Conservation (phyloP, 2,888 invertebrate species). For the Caenorhabditis sinica region DNA sequence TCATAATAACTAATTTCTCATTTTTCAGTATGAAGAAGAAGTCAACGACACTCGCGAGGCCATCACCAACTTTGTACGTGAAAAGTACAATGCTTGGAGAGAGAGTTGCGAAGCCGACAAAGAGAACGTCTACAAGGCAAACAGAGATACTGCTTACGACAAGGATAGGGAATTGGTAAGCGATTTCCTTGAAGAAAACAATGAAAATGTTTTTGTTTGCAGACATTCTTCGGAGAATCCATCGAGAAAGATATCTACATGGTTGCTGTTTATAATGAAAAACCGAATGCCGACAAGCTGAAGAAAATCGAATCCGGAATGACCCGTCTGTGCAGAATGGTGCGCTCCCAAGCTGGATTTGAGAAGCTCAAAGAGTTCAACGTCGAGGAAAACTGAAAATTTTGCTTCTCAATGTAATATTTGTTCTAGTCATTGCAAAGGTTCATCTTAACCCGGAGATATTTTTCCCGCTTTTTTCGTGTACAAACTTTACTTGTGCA, state of each 20-base stretch:
- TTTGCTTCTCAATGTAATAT: background rate
- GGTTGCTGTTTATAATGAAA: slow-evolving; percentile 43
- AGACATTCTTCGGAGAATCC: slow-evolving; percentile 51
- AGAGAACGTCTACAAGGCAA: slow-evolving; percentile 10
- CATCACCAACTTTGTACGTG: slow-evolving; percentile 32
- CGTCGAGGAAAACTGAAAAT: background rate
- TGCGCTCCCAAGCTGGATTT: slow-evolving; percentile 40
- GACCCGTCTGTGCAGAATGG: background rate
- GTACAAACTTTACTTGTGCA: slow-evolving; percentile 27
- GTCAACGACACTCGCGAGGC: slow-evolving; percentile 3
- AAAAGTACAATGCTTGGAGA: slow-evolving; percentile 15
- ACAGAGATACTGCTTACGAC: slow-evolving; percentile 23
- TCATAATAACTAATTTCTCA: background rate
- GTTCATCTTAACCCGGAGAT: background rate
- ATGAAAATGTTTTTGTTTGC: background rate
- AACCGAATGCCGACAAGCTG: background rate
- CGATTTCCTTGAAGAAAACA: background rate
- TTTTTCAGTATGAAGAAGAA: background rate
- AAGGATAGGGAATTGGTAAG: slow-evolving; percentile 8
- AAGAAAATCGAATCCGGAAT: background rate
- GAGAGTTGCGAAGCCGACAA: slow-evolving; percentile 24
- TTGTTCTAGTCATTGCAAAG: slow-evolving; percentile 27
- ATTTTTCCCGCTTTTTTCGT: background rate
- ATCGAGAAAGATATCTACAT: slow-evolving; percentile 61
- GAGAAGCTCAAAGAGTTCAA: background rate